Evolutionary conservation across 2,888 invertebrate genomes (phyloP).

Genomic region (Leuctra nigra): DNA sequence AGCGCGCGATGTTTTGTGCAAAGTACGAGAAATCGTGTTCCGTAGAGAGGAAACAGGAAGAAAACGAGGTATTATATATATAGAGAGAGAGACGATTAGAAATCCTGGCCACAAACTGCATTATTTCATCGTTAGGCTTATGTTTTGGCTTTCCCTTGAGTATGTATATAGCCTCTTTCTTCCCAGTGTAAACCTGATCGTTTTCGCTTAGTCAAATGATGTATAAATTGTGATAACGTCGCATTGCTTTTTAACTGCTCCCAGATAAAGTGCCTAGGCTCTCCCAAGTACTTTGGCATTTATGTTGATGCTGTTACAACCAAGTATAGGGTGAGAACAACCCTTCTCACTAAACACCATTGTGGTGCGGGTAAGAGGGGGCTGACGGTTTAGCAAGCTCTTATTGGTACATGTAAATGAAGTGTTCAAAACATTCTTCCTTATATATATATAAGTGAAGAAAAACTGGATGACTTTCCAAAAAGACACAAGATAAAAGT

Average conservation of each 20-base stretch:
- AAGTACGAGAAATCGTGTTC: too few species aligned
- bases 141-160: slow-evolving; percentile 28
- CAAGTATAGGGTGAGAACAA: not conserved
- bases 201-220: slow-evolving; percentile 33
- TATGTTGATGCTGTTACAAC: slow-evolving; percentile 21
- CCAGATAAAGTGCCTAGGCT: slow-evolving; percentile 24
- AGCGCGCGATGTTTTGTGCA: too few species aligned
- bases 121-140: slow-evolving; percentile 32
- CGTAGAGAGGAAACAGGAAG: too few species aligned
- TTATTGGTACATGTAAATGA: slow-evolving; percentile 26
- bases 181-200: slow-evolving; percentile 24
- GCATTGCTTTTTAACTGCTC: slow-evolving; percentile 29
- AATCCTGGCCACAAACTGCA: slow-evolving; percentile 25
- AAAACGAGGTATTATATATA: too few species aligned
- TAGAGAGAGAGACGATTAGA: not conserved
- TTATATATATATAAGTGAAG: too few species aligned
- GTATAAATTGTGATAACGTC: slow-evolving; percentile 33
- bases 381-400: not conserved
- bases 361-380: not conserved
- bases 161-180: not conserved
- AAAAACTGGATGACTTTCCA: too few species aligned
- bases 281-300: slow-evolving; percentile 20
- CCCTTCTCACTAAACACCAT: slow-evolving; percentile 3
- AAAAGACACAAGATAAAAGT: too few species aligned
- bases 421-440: slow-evolving; percentile 18